These are phyloP conservation scores for Glossophaga mutica DNA, from an alignment of 2,797 vertebrate genomes.

Conservation along the genomic window DNA sequence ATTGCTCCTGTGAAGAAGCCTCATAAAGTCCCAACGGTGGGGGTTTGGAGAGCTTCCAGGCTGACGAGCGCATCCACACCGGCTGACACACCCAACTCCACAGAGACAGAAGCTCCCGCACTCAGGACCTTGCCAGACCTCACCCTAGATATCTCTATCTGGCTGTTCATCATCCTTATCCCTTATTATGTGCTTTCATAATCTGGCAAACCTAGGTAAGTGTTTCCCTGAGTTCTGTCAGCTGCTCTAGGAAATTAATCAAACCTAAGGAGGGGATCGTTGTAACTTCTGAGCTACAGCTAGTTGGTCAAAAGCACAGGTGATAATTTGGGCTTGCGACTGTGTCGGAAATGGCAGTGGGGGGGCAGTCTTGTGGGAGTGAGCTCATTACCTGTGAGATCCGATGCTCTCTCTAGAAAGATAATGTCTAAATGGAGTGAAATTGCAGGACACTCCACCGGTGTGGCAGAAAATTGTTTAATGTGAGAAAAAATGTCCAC, in stretches of 20 bases:
- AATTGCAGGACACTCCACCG: background rate
- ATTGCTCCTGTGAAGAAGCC: background rate
- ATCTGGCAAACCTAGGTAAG: background rate
- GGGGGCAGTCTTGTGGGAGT: background rate
- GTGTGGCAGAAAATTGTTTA: background rate
- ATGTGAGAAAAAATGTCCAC: background rate
- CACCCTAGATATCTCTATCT: background rate
- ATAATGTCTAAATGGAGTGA: background rate
- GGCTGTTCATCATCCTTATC: background rate
- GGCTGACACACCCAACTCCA: background rate
- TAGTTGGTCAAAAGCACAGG: background rate
- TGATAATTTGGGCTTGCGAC: background rate
- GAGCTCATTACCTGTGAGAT: background rate
- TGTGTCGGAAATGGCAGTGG: background rate
- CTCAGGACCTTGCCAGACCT: no score
- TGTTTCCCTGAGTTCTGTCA: background rate
- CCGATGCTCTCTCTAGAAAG: background rate
- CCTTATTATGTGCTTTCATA: background rate
- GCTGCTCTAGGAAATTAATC: background rate
- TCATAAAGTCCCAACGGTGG: background rate
- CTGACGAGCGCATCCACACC: background rate
- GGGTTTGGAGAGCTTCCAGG: background rate
- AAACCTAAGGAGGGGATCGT: no score
- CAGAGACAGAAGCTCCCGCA: no score
- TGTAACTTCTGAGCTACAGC: no score